Evolutionary conservation across 2,113 vertebrate species (phyloP).

Genomic region (Castor canadensis): DNA sequence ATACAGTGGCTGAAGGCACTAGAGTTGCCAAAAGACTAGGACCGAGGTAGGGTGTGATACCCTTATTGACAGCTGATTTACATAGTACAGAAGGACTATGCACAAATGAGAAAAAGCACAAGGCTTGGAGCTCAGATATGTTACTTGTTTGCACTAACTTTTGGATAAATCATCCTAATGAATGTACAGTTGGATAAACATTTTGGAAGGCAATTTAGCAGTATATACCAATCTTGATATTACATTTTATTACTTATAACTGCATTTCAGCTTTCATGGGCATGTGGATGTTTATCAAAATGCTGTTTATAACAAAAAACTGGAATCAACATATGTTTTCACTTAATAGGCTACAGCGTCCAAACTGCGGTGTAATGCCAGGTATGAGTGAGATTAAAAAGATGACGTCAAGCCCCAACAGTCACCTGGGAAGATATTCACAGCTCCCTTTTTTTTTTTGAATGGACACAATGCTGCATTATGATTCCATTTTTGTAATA

Average conservation of each 20-base stretch:
- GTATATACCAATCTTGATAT: background rate
- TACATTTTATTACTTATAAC: background rate
- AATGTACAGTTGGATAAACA: background rate
- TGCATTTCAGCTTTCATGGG: background rate
- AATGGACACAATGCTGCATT: background rate
- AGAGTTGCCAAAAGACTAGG: background rate
- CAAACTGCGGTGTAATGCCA: background rate
- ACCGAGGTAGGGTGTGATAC: background rate
- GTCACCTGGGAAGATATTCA: background rate
- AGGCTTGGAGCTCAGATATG: background rate
- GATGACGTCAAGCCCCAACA: background rate
- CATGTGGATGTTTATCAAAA: background rate
- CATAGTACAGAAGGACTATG: background rate
- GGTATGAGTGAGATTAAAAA: too few species aligned
- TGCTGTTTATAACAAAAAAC: background rate
- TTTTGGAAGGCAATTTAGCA: background rate
- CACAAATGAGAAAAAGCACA: background rate
- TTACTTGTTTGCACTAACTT: background rate
- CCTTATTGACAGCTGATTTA: background rate
- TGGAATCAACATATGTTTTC: background rate
- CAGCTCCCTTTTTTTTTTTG: background rate
- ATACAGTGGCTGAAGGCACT: background rate
- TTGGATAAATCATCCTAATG: background rate
- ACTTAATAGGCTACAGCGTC: background rate
- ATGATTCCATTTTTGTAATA: background rate